These are phyloP conservation scores for Willisornis vidua DNA, from an alignment of 2,113 vertebrate genomes.

Conservation along the genomic window DNA sequence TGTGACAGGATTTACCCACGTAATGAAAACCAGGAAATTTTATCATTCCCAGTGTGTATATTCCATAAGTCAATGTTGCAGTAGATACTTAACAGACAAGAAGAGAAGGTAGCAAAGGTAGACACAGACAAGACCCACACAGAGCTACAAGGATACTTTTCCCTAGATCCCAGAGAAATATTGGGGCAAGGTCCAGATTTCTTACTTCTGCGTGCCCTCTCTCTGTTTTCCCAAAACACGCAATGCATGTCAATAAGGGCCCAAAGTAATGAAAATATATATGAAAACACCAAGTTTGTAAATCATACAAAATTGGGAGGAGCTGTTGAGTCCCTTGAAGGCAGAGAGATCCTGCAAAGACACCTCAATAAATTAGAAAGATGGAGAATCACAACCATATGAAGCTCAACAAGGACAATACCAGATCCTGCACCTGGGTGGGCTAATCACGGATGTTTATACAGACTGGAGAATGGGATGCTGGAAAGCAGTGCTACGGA, in stretches of 20 bases:
- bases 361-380: not conserved
- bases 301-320: not conserved
- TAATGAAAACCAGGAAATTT: not conserved
- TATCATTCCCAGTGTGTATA: not conserved
- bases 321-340: not conserved
- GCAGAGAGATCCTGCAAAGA: not conserved
- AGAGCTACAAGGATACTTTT: not conserved
- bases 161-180: not conserved
- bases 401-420: not conserved
- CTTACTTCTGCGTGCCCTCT: not conserved
- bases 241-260: not conserved
- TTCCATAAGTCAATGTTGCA: not conserved
- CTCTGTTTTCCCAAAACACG: not conserved
- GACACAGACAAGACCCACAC: not conserved
- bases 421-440: not conserved
- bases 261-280: not conserved
- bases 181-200: not conserved
- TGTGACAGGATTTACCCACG: not conserved
- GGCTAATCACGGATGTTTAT: not conserved
- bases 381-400: not conserved
- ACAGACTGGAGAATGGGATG: not conserved
- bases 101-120: not conserved
- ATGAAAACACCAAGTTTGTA: not conserved
- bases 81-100: not conserved
- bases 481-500: rapidly evolving